phyloP scores from a whole-genome alignment of 2,113 vertebrate species.

The Sisor rabdophorus region DNA sequence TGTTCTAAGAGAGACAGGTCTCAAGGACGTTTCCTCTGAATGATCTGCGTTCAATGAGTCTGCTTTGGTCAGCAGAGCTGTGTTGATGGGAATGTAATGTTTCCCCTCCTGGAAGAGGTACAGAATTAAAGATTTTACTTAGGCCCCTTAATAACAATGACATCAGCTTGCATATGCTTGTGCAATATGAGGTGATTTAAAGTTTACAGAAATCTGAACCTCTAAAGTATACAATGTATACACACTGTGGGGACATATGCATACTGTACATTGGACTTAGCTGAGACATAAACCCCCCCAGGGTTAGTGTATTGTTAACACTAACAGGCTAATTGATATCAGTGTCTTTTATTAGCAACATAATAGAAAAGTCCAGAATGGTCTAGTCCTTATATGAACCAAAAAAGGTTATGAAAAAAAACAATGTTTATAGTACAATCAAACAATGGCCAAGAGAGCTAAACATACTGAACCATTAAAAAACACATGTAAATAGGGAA shows the following conservation, averaged over 20 bases:
- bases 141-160: constrained; percentile 30
- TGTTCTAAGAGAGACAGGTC: constrained; percentile 70
- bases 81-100: constrained; percentile 91
- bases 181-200: constrained; percentile 20
- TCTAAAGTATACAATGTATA: background rate
- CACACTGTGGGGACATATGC: background rate
- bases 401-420: background rate
- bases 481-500: no score
- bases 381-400: background rate
- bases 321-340: background rate
- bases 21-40: constrained; percentile 67
- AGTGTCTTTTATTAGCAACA: background rate
- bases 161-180: constrained; percentile 27
- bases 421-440: background rate
- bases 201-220: constrained; percentile 15
- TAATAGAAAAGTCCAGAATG: background rate
- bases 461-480: no score
- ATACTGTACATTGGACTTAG: background rate
- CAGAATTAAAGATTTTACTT: constrained; percentile 34
- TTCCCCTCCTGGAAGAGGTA: constrained; percentile 79
- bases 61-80: constrained; percentile 72
- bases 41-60: constrained; percentile 61
- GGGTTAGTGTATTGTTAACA: constrained; percentile 4
- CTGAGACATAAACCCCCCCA: background rate
- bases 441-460: no score